These are phyloP conservation scores for Pitta sordida DNA, from an alignment of 2,113 vertebrate species.

Conservation along the genomic window DNA sequence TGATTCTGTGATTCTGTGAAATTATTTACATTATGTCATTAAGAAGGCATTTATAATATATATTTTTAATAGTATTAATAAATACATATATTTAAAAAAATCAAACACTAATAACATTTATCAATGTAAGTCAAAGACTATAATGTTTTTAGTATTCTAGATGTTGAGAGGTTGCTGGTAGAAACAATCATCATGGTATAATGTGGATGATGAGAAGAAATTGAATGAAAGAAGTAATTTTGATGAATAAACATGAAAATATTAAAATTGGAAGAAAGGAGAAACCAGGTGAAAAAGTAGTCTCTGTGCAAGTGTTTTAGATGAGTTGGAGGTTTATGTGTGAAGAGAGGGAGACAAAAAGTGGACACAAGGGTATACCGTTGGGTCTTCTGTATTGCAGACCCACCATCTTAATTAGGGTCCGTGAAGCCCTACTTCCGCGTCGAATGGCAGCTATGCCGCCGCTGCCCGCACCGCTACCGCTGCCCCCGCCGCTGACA, in stretches of 20 bases:
- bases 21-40: background rate
- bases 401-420: too few relatives aligned
- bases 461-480: too few relatives aligned
- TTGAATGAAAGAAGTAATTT: background rate
- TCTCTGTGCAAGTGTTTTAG: background rate
- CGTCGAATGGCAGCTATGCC: too few relatives aligned
- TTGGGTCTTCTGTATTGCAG: too few relatives aligned
- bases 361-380: background rate
- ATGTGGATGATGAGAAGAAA: background rate
- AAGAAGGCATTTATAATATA: background rate
- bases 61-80: too few relatives aligned
- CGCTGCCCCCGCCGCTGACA: too few relatives aligned
- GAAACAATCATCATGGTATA: background rate
- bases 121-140: background rate
- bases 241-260: background rate
- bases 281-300: background rate
- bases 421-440: too few relatives aligned
- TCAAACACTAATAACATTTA: background rate
- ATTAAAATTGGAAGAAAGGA: background rate
- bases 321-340: background rate
- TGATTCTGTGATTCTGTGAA: too few relatives aligned
- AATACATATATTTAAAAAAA: too few relatives aligned
- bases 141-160: background rate
- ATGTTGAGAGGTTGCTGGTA: background rate
- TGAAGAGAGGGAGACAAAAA: background rate